Base-by-base conservation (phyloP, 92 coral and sea anemone genomes). In the Phymanthus crucifer region DNA sequence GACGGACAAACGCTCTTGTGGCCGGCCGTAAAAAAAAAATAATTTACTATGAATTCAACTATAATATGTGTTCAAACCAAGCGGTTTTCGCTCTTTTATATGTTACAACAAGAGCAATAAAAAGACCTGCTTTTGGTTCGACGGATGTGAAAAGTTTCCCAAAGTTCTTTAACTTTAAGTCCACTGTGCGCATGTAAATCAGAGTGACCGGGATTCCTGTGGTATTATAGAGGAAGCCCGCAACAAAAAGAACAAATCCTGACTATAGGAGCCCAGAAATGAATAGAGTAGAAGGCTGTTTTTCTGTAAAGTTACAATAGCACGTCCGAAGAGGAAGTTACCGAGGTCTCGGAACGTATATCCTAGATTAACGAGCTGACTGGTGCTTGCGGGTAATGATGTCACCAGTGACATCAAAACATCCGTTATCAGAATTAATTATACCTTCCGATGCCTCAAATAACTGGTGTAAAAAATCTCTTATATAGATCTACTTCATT, bases 251-350 rank as follows among this genome's bases (percentile, higher is more conserved):
- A 29, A 61, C 1, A 12, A 34, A 61, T 4, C 36, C 68, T 11
- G 68, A 7, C 34, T 17, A 4, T 8, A 24, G 4, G 29, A 61
- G 27, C 12, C 27, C 3, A 8, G 0, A 19, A 54, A 54, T 54
- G 68, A 23, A 61, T 27, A 54, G 68, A 24, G 14, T 8, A 61
- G 6, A 61, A 24, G 1, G 32, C 16, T 7, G 16, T 61, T 61
- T 61, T 61, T 26, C 32, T 26, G 16, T 27, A 61, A 27, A 3
- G 32, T 61, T 54, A 61, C 32, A 26, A 61, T 24, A 27, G 68
- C 68, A 61, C 68, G 68, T 61, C 68, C 64, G 10, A 19, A 54
- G 26, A 54, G 64, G 64, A 54, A 54, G 10, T 61, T 61, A 61
- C 68, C 33, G 68, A 61, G 68, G 68, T 24, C 68, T 26, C 34